Percentiles rank a stretch among this genome's conserved stretches.
Evolutionary conservation across 2,888 invertebrate genomes (phyloP).

Genomic region (Tetrapedia diversipes): DNA sequence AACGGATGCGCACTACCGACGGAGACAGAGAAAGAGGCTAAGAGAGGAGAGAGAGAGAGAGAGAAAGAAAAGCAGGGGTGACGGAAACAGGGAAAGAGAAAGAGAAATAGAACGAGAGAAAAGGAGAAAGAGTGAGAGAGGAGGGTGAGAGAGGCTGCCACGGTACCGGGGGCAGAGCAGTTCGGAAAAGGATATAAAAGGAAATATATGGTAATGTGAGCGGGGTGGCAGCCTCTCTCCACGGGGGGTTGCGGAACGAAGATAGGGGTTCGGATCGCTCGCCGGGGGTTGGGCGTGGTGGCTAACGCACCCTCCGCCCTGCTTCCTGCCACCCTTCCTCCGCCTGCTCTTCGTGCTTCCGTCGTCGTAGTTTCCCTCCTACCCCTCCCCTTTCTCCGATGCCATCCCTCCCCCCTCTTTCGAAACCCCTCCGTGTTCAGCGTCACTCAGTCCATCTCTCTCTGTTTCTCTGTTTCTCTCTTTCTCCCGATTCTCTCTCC

Average conservation of each 20-base stretch:
- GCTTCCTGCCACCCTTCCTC: constrained; percentile 58
- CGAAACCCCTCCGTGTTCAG: background rate
- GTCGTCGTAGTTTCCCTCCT: constrained; percentile 19
- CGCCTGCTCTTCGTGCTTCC: constrained; percentile 60
- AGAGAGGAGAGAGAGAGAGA: too few species aligned
- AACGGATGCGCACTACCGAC: constrained; percentile 15
- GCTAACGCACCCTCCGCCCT: constrained; percentile 66
- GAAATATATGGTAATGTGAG: constrained; percentile 80
- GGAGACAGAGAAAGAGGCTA: constrained; percentile 23
- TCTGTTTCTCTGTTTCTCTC: constrained; percentile 9
- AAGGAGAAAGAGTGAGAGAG: too few species aligned
- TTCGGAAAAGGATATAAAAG: constrained; percentile 77
- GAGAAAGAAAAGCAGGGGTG: too few species aligned
- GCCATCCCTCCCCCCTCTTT: background rate
- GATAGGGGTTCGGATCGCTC: constrained; percentile 74
- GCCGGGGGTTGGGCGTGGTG: constrained; percentile 82
- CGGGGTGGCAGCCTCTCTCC: constrained; percentile 54
- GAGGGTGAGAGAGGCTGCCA: constrained; percentile 17
- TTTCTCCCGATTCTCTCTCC: constrained; percentile 44
- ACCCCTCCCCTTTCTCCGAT: background rate
- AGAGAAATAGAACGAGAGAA: constrained; percentile 8
- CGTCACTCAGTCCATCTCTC: too few species aligned
- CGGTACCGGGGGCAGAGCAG: constrained; percentile 56
- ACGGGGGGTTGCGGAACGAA: constrained; percentile 56
- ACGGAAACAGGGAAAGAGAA: constrained; percentile 28